A percentile compares a stretch with the other conserved stretches of the same genome.
Conservation (phyloP, 2,888 invertebrate genomes). For the Cistogaster globosa region DNA sequence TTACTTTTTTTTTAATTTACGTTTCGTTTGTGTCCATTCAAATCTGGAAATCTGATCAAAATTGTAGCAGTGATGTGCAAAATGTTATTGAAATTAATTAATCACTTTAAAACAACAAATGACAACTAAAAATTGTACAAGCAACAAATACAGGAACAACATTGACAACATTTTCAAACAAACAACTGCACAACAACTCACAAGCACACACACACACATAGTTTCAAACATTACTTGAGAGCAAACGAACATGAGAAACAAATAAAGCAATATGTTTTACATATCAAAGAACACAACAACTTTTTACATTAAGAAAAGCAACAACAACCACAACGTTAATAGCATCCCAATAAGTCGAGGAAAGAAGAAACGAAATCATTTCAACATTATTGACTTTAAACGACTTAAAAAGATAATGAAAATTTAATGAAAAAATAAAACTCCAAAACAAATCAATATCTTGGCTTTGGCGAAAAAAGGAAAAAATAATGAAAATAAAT, state of each 20-base stretch:
- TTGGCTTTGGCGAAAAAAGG: conserved; percentile 26
- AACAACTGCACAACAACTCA: conserved; percentile 5
- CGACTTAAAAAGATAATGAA: conserved; percentile 71
- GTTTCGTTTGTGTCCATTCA: conserved; percentile 37
- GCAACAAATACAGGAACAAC: conserved; percentile 47
- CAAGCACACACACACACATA: conserved; percentile 7
- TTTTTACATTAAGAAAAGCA: conserved; percentile 37
- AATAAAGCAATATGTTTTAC: conserved; percentile 71
- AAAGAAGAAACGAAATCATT: conserved; percentile 65
- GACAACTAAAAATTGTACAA: conserved; percentile 63
- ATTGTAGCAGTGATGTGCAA: conserved; percentile 70
- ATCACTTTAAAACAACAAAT: conserved; percentile 71
- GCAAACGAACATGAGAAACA: conserved; percentile 50
- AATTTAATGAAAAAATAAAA: conserved; percentile 55
- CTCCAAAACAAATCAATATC: conserved; percentile 28
- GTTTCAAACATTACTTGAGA: not conserved
- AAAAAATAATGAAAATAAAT: not conserved
- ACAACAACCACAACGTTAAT: conserved; percentile 21
- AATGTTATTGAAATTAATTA: conserved; percentile 72
- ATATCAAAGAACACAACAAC: conserved; percentile 66
- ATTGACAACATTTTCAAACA: conserved; percentile 39
- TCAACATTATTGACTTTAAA: conserved; percentile 71
- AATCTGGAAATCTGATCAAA: conserved; percentile 71
- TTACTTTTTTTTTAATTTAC: conserved; percentile 10
- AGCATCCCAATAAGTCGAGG: conserved; percentile 56